Percentiles rank a stretch among this genome's conserved stretches.
Evolutionary conservation across 30 jellyfish, hydroid and myxozoan genomes (phyloP).

Genomic region (Aurelia aurita complex sp. Pacific): DNA sequence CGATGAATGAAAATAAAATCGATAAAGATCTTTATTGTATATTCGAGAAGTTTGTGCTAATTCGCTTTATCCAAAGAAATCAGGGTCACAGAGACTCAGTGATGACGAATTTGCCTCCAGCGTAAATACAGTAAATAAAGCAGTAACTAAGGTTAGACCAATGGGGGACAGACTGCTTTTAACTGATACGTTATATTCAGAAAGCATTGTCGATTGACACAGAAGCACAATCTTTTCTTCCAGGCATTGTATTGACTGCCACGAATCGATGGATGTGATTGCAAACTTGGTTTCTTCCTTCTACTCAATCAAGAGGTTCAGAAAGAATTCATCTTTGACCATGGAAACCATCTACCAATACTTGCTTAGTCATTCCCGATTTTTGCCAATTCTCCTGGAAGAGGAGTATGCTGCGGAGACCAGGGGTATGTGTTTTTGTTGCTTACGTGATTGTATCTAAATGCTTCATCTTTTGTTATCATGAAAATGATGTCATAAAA

Average conservation of each 20-base stretch:
- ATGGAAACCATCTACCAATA: conserved; percentile 42
- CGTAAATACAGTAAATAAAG: too few relatives aligned
- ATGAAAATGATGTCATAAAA: neutral
- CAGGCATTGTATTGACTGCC: conserved; percentile 26
- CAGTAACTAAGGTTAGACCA: too few relatives aligned
- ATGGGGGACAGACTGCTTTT: too few relatives aligned
- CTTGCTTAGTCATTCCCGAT: conserved; percentile 73
- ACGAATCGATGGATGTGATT: conserved; percentile 10
- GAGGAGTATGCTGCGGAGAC: neutral
- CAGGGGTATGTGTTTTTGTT: conserved; percentile 32
- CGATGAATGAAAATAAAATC: too few relatives aligned
- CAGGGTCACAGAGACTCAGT: too few relatives aligned
- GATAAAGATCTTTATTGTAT: too few relatives aligned
- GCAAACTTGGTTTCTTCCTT: conserved; percentile 17
- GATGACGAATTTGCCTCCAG: too few relatives aligned
- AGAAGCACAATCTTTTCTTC: neutral
- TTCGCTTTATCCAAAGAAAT: too few relatives aligned
- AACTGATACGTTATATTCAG: too few relatives aligned
- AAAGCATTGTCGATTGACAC: neutral
- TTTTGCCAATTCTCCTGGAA: conserved; percentile 41
- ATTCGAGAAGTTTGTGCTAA: too few relatives aligned
- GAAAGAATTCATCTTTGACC: conserved; percentile 8
- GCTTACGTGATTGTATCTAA: neutral
- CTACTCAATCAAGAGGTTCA: conserved; percentile 52
- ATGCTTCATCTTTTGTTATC: too few relatives aligned